Base-by-base conservation (phyloP, 1,140 invertebrate species). In the Pararge aegeria region DNA sequence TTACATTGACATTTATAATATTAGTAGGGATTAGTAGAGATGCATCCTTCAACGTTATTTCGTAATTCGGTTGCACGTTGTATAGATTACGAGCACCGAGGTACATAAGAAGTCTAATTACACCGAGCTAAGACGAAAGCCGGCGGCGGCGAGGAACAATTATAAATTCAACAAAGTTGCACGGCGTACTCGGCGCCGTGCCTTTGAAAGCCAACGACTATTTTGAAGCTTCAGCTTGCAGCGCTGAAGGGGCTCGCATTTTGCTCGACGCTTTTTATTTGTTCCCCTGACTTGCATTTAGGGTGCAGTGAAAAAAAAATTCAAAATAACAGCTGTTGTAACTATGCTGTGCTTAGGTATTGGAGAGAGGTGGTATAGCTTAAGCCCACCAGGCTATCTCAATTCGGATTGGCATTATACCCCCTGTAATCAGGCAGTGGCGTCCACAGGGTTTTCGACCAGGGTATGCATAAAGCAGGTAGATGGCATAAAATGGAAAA, bases 101-200 rank as follows among this genome's bases (percentile, higher is more conserved):
- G 52, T 61, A 48, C 46, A 54, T 48, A 61, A 57, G 55, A 57
- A 57, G 61, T 61, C 65, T 77, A 77, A 77, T 77, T 77, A 75
- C 64, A 66, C 48, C 58, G 56, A 57, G 52, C 49, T 65, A 61
- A 64, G 69, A 66, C 57, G 37, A 56, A 52, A 51, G 53, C 60
- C 52, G 60, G 46, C 58, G 55, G 53, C 56, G 52, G 18, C 61
- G 54, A 62, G 52, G 54, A 70, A 77, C 75, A 78, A 78, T 78
- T 78, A 78, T 75, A 73, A 78, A 78, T 78, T 75, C 75, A 78
- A 63, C 42, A 61, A 74, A 73, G 59, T 75, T 73, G 51, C 55
- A 44, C 63, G 34, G 50, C 37, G 48, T 53, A 55, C 62, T 60
- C 56, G 56, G 53, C 54, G 55, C 30, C 56, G 60, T 61, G 68